These are phyloP conservation scores for Charina bottae DNA, from an alignment of 2,113 vertebrate species.

Conservation along the genomic window DNA sequence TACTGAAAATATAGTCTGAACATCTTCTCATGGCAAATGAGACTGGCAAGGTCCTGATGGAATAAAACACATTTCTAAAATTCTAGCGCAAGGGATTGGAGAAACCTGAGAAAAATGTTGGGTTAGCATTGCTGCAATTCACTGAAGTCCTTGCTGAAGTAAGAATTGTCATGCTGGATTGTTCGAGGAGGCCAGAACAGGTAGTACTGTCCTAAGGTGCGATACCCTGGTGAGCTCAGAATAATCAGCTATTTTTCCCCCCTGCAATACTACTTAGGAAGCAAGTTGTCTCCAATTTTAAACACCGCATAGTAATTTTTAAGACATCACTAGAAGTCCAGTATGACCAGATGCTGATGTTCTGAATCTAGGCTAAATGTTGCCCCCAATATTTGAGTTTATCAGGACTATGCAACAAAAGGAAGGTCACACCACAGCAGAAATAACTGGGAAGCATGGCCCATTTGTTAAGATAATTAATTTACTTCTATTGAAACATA, in stretches of 20 bases:
- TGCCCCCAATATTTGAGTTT: background rate
- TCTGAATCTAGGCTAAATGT: background rate
- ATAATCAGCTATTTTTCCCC: constrained; percentile 2
- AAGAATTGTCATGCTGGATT: constrained; percentile 10
- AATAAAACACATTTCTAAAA: constrained; percentile 13
- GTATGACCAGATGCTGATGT: background rate
- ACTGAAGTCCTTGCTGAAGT: background rate
- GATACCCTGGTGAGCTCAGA: constrained; percentile 13
- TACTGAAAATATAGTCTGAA: constrained; percentile 8
- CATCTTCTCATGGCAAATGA: background rate
- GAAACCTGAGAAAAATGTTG: background rate
- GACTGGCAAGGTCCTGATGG: constrained; percentile 15
- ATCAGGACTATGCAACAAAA: background rate
- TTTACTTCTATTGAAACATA: background rate
- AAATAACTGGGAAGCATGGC: background rate
- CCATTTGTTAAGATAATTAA: background rate
- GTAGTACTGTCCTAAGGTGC: background rate
- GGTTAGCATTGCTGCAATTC: constrained; percentile 9
- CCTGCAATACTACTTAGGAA: background rate
- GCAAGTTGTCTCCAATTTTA: background rate
- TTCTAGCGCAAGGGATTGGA: too few species aligned
- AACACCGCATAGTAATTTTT: background rate
- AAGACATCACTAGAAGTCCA: background rate
- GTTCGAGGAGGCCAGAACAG: constrained; percentile 21
- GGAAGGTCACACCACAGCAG: background rate